Base-by-base conservation (phyloP, 2,888 invertebrate species). In the Cyrtodaria siliqua region DNA sequence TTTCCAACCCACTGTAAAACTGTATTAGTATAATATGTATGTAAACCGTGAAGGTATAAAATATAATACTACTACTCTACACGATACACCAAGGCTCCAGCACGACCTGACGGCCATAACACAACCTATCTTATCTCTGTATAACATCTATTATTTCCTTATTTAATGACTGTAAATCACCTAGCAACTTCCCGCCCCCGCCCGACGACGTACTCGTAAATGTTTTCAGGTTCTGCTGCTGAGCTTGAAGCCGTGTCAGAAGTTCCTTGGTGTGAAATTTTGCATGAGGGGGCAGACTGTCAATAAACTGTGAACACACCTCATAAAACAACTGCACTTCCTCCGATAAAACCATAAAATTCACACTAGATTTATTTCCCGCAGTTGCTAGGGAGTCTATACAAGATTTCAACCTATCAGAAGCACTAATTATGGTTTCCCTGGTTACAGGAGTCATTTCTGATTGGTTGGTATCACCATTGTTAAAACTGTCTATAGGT, bases 261-360 rank as follows among this genome's bases (percentile, higher is more conserved):
- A 94, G 89, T 79, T 94, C 94, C 44, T 97, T 95, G 91, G 97
- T 96, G 87, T 97, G 96, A 93, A 98, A 97, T 90, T 97, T 96
- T 59, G 96, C 96, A 91, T 97, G 97, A 20, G 97, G 96, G 14
- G 97, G 96, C 89, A 96, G 96, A 82, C 95, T 95, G 86, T 98
- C 98, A 18, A 97, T 96, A 89, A 96, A 97, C 85, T 96, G 95
- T 87, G 96, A 95, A 93, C 97, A 98, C 83, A 96, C 95, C 23
- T 95, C 95, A 90, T 97, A 96, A 87, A 98, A 95, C 83, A 96
- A 94, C 85, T 97, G 96, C 33, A 90, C 95, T 92, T 96, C 96
- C 89, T 97, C 96, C 16, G 96, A 96, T 27, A 97, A 93, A 86
- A 96, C 96, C 72, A 96, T 94, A 95, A 96, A 96, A 81, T 95